Evolutionary conservation across 1,140 invertebrate species (phyloP), one percentile per base, ranked within the genome.

Genomic region (Reticulitermes speratus): DNA sequence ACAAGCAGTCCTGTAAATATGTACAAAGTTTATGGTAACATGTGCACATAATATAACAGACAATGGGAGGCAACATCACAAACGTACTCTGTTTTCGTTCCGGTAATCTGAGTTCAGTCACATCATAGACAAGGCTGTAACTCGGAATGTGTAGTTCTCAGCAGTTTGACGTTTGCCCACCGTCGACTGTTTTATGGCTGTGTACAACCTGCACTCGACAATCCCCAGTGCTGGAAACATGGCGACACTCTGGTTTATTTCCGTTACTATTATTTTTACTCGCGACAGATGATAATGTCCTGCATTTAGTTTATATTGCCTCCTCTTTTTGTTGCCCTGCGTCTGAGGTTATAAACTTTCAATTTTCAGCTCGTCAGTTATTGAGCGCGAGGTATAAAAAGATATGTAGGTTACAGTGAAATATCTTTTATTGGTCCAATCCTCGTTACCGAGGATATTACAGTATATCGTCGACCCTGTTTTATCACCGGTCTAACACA

Each of bases 1-100:
- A 25, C 65, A n/a, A 75, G n/a, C 65, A 30, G 65, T 75, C 65
- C 65, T 75, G 65, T 75, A 75, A 75, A 75, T 75, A 75, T 25
- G 12, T 75, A 30, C n/a, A 75, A 75, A 30, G 65, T 30, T 75
- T 75, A 30, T 59, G 21, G 14, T 59, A 59, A 23, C n/a, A 75
- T 30, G 65, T 30, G 65, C n/a, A 75, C 65, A n/a, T 9, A n/a
- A 25, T 12, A 30, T 25, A 30, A 30, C 65, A 30, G 25, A n/a
- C n/a, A 75, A 75, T 30, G 65, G n/a, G 11, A 75, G 65, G 45
- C 9, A 16, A 21, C 52, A 55, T 55, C 52, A 55, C 52, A 55
- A 55, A 5, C 65, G n/a, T 11, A 25, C 3, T 30, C 65, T 75
- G n/a, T 14, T 75, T 75, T 8, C 65, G n/a, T n/a, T 11, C n/a